Conservation (phyloP, 1,140 invertebrate genomes). For the Trigoniulus corallinus region DNA sequence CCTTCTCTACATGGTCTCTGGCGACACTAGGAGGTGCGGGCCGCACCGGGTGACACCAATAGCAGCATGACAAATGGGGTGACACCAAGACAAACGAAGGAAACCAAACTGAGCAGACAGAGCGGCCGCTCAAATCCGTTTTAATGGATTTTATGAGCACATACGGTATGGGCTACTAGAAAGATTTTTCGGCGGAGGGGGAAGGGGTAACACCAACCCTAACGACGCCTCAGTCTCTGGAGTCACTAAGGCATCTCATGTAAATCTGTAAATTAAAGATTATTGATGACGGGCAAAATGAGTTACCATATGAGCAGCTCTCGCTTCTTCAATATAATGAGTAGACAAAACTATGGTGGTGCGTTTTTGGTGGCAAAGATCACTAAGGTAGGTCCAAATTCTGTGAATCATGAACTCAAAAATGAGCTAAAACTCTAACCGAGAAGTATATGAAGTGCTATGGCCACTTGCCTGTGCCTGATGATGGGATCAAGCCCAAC, state of each 20-base stretch:
- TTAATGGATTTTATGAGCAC: too few relatives aligned
- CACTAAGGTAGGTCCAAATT: constrained; percentile 78
- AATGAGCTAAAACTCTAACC: not conserved
- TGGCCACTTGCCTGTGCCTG: constrained; percentile 3
- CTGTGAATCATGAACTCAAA: constrained; percentile 31
- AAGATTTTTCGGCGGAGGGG: constrained; percentile 34
- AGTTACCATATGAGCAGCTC: constrained; percentile 65
- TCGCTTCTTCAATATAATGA: constrained; percentile 83
- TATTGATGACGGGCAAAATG: not conserved
- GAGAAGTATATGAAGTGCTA: not conserved
- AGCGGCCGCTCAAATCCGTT: too few relatives aligned
- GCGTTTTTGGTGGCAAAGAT: constrained; percentile 57
- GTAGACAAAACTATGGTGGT: constrained; percentile 87
- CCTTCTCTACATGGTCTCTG: too few relatives aligned
- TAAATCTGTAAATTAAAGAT: not conserved
- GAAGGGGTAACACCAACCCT: too few relatives aligned
- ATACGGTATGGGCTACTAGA: not conserved
- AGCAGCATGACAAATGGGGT: too few relatives aligned
- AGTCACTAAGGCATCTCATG: not conserved
- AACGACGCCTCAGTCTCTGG: not conserved
- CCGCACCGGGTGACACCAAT: too few relatives aligned
- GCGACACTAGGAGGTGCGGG: too few relatives aligned
- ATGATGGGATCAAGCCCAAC: constrained; percentile 26
- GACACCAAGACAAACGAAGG: too few relatives aligned
- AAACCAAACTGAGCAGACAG: not conserved